A percentile compares a stretch with the other conserved stretches of the same genome.
These are phyloP conservation scores for Oxyura jamaicensis DNA, from an alignment of 2,113 vertebrate species.

Conservation along the genomic window DNA sequence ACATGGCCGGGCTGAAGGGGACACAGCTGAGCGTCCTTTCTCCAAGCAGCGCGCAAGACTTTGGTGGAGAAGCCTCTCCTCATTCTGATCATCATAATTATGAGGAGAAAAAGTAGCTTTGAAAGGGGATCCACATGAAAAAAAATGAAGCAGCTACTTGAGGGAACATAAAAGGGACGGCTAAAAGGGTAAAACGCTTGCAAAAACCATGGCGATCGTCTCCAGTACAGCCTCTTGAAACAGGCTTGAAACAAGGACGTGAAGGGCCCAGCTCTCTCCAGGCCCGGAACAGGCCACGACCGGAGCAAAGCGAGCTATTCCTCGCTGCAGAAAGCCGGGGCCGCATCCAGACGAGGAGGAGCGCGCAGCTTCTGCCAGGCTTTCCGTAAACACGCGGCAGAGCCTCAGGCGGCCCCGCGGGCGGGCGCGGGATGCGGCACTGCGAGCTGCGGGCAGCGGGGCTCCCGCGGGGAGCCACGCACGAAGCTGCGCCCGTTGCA, in stretches of 20 bases:
- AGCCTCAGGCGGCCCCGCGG: background rate
- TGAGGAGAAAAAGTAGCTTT: background rate
- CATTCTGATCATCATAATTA: background rate
- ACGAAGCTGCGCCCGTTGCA: background rate
- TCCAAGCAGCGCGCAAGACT: background rate
- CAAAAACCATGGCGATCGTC: background rate
- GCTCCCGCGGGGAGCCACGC: background rate
- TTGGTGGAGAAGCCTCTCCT: background rate
- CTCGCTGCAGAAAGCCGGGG: background rate
- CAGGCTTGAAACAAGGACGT: background rate
- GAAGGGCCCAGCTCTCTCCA: background rate
- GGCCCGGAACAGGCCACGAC: background rate
- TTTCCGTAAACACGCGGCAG: rapidly evolving
- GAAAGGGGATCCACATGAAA: background rate
- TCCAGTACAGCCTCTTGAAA: background rate
- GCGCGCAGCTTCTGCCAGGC: background rate
- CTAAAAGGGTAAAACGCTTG: background rate
- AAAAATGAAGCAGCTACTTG: background rate
- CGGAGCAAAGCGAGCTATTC: background rate
- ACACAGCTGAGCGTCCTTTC: background rate
- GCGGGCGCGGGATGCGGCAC: background rate
- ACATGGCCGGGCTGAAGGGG: background rate
- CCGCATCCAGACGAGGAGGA: background rate
- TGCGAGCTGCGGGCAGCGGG: background rate
- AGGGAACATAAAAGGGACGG: background rate